phyloP scores from a whole-genome alignment of 2,113 vertebrate genomes.

The Paramisgurnus dabryanus region DNA sequence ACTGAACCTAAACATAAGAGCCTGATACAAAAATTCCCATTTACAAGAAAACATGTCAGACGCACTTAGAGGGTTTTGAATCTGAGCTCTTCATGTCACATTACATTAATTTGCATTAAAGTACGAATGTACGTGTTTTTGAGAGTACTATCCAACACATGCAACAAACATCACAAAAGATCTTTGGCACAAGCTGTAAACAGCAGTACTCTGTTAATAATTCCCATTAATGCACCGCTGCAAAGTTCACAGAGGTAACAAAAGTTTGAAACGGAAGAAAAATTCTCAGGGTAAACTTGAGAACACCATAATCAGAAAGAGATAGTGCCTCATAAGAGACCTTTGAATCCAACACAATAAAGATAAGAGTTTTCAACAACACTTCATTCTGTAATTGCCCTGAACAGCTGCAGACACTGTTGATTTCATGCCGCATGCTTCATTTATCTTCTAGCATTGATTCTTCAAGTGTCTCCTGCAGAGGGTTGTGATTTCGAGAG shows the following conservation, averaged over 20 bases:
- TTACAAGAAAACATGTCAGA: too few relatives aligned
- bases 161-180: background rate
- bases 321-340: conserved; percentile 34
- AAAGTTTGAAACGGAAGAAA: background rate
- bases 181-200: background rate
- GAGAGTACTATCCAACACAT: background rate
- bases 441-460: background rate
- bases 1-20: too few relatives aligned
- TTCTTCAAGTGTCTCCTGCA: background rate
- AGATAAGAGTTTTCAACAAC: conserved; percentile 38
- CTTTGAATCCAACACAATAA: conserved; percentile 46
- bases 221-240: background rate
- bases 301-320: conserved; percentile 26
- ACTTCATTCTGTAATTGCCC: conserved; percentile 39
- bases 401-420: background rate
- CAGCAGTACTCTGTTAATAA: conserved; percentile 17
- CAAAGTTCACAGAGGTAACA: conserved; percentile 2
- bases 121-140: background rate
- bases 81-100: too few relatives aligned
- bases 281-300: conserved; percentile 16
- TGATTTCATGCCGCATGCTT: background rate
- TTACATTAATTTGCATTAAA: background rate
- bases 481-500: background rate
- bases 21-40: too few relatives aligned
- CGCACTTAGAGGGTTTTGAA: too few relatives aligned